Evolutionary conservation across 2,113 vertebrate genomes (phyloP).

Genomic region (Beaufortia kweichowensis): DNA sequence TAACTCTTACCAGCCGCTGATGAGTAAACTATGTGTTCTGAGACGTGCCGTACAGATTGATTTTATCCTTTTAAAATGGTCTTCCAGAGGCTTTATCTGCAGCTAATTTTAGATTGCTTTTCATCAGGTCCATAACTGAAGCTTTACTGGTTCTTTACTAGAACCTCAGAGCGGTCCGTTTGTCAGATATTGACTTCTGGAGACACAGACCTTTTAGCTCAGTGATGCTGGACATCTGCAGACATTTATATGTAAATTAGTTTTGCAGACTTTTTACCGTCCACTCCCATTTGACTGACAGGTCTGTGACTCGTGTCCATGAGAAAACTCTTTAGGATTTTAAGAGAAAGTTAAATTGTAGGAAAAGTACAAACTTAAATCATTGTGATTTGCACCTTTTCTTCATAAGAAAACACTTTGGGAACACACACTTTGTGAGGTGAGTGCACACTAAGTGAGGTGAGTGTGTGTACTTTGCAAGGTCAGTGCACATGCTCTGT

Average conservation of each 20-base stretch:
- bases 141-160: slow-evolving; percentile 18
- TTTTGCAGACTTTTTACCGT: not conserved
- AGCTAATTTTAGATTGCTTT: slow-evolving; percentile 19
- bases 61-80: slow-evolving; percentile 39
- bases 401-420: too few species aligned
- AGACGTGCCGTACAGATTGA: slow-evolving; percentile 45
- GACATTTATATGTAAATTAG: not conserved
- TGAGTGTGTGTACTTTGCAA: not conserved
- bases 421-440: not conserved
- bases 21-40: slow-evolving; percentile 8
- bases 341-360: too few species aligned
- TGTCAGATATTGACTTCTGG: not conserved
- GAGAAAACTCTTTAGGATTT: too few species aligned
- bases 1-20: not conserved
- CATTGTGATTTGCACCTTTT: too few species aligned
- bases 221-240: not conserved
- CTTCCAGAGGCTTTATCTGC: slow-evolving; percentile 24
- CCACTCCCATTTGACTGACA: not conserved
- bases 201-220: not conserved
- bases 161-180: not conserved
- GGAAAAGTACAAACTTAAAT: too few species aligned
- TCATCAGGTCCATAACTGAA: not conserved
- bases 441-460: not conserved
- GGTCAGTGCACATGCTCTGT: not conserved
- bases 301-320: not conserved